Percentiles rank a stretch among this genome's conserved stretches.
These are phyloP conservation scores for Indicator maculatus DNA, from an alignment of 2,113 vertebrate species.

Conservation along the genomic window DNA sequence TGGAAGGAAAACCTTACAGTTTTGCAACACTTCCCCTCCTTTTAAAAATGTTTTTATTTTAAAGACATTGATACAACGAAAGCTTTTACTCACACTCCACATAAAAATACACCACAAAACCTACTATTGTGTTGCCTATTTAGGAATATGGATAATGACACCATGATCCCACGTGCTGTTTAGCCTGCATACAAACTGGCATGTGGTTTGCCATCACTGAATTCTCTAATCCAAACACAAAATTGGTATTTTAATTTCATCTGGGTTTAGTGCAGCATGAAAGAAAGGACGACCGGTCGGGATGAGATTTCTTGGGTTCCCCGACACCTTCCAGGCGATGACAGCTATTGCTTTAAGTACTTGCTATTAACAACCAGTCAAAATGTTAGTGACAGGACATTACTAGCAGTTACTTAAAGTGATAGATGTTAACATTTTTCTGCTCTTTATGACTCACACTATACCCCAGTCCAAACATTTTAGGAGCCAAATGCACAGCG, in stretches of 20 bases:
- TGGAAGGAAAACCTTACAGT: not conserved
- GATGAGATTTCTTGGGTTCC: slow-evolving; percentile 10
- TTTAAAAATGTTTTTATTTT: not conserved
- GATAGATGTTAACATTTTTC: slow-evolving; percentile 31
- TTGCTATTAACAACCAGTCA: slow-evolving; percentile 33
- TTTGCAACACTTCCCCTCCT: not conserved
- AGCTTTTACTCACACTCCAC: not conserved
- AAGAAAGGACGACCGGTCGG: not conserved
- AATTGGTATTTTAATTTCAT: not conserved
- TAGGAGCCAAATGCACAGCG: not conserved
- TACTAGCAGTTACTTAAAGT: slow-evolving; percentile 23
- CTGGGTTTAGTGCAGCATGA: not conserved
- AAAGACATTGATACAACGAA: not conserved
- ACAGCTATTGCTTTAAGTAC: slow-evolving; percentile 61
- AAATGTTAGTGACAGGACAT: not conserved
- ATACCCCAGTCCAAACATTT: not conserved
- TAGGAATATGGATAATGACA: not conserved
- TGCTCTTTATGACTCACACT: slow-evolving; percentile 25
- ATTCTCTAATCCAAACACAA: not conserved
- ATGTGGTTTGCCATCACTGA: not conserved
- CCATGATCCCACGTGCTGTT: rapidly evolving
- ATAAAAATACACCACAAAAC: not conserved
- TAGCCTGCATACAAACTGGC: not conserved
- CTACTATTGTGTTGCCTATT: not conserved
- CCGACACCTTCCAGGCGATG: slow-evolving; percentile 10